Evolutionary conservation across 2,113 vertebrate species (phyloP).

Genomic region (Arvicanthis niloticus): DNA sequence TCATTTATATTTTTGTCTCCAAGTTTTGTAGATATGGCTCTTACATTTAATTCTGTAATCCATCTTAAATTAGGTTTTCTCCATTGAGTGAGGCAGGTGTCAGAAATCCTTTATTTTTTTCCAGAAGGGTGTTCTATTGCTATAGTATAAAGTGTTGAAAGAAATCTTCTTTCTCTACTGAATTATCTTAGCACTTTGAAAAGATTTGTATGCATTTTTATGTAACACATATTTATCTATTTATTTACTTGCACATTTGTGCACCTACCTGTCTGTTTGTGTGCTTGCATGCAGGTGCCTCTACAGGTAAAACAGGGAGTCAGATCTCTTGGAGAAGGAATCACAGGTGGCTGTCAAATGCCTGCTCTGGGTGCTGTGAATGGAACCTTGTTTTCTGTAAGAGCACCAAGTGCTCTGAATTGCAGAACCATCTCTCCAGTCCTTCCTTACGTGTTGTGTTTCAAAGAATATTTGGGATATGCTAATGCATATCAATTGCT

Average conservation of each 20-base stretch:
- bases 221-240: neutral
- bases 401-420: neutral
- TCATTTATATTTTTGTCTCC: neutral
- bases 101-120: conserved; percentile 7
- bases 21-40: neutral
- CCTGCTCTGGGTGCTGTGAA: too few relatives aligned
- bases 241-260: neutral
- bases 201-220: neutral
- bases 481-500: neutral
- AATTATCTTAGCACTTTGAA: neutral
- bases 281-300: neutral
- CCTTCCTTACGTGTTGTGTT: neutral
- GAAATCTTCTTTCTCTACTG: neutral
- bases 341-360: neutral
- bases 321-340: neutral
- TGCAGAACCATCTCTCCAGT: neutral
- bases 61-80: conserved; percentile 29
- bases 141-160: neutral
- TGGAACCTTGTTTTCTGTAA: neutral
- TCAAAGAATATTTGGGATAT: neutral
- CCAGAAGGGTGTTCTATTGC: neutral
- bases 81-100: neutral
- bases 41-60: neutral
- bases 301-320: neutral
- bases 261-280: too few relatives aligned